Evolutionary conservation across 64 coral and sea anemone genomes (phyloP).

Genomic region (Platygyra sinensis): DNA sequence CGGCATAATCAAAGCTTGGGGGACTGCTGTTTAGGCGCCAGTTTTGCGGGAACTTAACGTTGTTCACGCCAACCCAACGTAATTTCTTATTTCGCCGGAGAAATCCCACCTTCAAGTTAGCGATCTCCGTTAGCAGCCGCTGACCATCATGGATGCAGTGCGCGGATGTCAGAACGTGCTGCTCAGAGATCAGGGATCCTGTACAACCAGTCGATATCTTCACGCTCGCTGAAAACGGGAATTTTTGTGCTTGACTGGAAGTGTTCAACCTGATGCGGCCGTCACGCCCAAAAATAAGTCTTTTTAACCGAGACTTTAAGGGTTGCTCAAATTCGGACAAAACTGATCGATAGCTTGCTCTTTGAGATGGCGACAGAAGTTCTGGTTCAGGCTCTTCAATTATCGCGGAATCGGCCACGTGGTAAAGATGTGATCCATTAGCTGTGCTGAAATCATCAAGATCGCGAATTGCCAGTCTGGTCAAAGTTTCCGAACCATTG

Average conservation of each 20-base stretch:
- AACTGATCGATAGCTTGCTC: neutral
- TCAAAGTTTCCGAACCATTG: slow-evolving; percentile 2
- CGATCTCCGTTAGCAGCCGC: slow-evolving; percentile 34
- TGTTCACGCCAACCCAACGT: slow-evolving; percentile 42
- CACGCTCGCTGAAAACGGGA: slow-evolving; percentile 79
- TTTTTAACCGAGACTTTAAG: neutral
- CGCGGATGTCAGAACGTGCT: slow-evolving; percentile 72
- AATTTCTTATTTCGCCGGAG: slow-evolving; percentile 53
- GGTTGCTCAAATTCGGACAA: neutral
- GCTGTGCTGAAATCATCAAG: neutral
- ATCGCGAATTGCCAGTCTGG: neutral
- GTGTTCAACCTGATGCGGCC: slow-evolving; percentile 41
- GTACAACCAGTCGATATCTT: slow-evolving; percentile 85
- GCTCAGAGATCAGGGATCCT: slow-evolving; percentile 61
- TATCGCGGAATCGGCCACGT: neutral
- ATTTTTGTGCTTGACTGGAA: slow-evolving; percentile 47
- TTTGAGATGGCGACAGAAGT: neutral
- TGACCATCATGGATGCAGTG: slow-evolving; percentile 81
- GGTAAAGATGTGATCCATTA: neutral
- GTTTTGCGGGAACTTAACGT: slow-evolving; percentile 24
- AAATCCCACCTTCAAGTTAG: slow-evolving; percentile 55
- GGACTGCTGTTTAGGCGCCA: slow-evolving; percentile 41
- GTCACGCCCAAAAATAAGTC: slow-evolving; percentile 67
- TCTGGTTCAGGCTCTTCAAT: neutral
- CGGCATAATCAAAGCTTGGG: slow-evolving; percentile 64